These are phyloP conservation scores for Mayetiola destructor DNA, from an alignment of 2,888 invertebrate species.

Conservation along the genomic window DNA sequence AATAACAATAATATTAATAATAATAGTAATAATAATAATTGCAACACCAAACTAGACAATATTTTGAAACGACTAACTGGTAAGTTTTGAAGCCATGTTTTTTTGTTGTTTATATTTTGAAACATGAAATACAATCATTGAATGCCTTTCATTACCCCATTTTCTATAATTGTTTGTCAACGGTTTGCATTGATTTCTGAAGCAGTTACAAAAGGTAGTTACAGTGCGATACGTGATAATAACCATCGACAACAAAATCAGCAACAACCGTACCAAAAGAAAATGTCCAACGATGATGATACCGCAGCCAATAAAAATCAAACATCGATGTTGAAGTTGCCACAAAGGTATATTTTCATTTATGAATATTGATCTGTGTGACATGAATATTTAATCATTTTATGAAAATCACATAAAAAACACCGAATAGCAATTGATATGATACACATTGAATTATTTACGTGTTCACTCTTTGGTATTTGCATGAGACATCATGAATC, in stretches of 20 bases:
- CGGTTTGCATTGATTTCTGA: slow-evolving; percentile 43
- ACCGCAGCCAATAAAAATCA: slow-evolving; percentile 20
- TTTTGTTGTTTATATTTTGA: no score
- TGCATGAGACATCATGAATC: no score
- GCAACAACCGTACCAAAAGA: slow-evolving; percentile 19
- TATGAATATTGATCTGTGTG: no score
- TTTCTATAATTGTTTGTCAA: slow-evolving; percentile 25
- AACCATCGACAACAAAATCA: slow-evolving; percentile 18
- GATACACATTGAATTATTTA: no score
- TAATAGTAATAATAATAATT: slow-evolving; percentile 24
- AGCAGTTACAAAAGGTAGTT: slow-evolving; percentile 25
- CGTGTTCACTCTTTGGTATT: no score
- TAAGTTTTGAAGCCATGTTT: neutral
- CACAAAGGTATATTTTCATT: slow-evolving; percentile 2
- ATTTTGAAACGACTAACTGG: slow-evolving; percentile 3
- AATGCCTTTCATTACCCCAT: no score
- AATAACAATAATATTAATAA: slow-evolving; percentile 25
- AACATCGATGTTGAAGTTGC: neutral
- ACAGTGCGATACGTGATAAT: neutral
- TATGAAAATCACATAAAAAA: no score
- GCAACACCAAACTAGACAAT: slow-evolving; percentile 15
- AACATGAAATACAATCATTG: neutral
- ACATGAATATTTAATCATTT: slow-evolving; percentile 3
- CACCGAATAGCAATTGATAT: no score
- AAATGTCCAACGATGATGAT: slow-evolving; percentile 23